Percentiles rank a stretch among this genome's conserved stretches.
These are phyloP conservation scores for Propithecus perrieri DNA, from an alignment of 2,797 vertebrate genomes.

Conservation along the genomic window DNA sequence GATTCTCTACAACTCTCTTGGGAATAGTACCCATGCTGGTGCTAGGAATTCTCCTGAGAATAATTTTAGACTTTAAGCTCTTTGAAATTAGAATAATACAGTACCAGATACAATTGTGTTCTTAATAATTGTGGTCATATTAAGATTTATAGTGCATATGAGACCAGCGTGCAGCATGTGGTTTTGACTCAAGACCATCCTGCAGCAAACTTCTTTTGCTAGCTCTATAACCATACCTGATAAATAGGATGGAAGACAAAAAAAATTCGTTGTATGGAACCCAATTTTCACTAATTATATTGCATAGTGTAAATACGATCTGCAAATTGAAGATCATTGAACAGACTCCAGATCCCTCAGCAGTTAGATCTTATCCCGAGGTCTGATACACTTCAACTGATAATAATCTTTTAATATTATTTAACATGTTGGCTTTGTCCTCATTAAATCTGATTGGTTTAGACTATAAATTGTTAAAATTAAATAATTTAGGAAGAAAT, in stretches of 20 bases:
- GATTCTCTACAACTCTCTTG: background rate
- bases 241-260: background rate
- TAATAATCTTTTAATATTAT: background rate
- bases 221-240: background rate
- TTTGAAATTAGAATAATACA: background rate
- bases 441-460: slow-evolving; percentile 3
- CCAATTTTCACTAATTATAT: background rate
- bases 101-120: background rate
- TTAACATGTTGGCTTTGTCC: background rate
- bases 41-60: background rate
- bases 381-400: background rate
- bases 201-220: background rate
- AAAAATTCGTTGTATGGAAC: background rate
- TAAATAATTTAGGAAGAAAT: background rate
- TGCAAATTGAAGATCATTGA: background rate
- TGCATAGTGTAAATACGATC: background rate
- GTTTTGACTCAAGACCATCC: background rate
- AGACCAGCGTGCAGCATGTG: background rate
- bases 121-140: background rate
- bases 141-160: background rate
- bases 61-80: background rate
- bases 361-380: background rate
- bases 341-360: background rate
- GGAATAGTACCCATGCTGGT: too few species aligned
- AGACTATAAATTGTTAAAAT: background rate